Percentiles rank a stretch among this genome's conserved stretches.
phyloP scores from a whole-genome alignment of 2,113 vertebrate species.

The Amblyopsis rosae region DNA sequence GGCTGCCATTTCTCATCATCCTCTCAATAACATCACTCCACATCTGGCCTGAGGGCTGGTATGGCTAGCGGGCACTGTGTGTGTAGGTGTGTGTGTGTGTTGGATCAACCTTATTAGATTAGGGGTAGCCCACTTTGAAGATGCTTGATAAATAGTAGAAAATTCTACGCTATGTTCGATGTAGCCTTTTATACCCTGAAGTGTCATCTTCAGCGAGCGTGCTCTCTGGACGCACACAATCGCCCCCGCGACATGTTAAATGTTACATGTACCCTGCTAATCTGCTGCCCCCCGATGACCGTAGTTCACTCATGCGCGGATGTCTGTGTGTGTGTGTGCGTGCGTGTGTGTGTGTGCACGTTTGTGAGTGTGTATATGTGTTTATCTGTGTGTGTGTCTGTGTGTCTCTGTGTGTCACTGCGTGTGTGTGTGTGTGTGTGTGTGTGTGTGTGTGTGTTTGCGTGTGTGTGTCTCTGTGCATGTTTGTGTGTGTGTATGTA shows the following conservation, averaged over 20 bases:
- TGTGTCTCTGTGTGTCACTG: too few relatives aligned
- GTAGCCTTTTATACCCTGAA: conserved; percentile 1
- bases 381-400: background rate
- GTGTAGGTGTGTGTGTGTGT: conserved; percentile 15
- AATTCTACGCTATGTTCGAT: conserved; percentile 13
- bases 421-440: background rate
- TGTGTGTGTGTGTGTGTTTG: background rate
- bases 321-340: background rate
- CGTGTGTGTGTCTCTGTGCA: background rate
- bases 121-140: conserved; percentile 34
- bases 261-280: background rate
- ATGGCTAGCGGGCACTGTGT: conserved; percentile 23
- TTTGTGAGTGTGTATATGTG: background rate
- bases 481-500: background rate
- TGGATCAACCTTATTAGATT: conserved; percentile 39
- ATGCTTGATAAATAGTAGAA: conserved; percentile 1
- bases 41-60: conserved; percentile 63
- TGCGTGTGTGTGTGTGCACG: background rate
- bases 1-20: conserved; percentile 70
- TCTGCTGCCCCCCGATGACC: background rate
- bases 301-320: conserved; percentile 14
- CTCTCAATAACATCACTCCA: conserved; percentile 63
- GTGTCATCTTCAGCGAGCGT: background rate
- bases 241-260: background rate
- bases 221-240: background rate